Evolutionary conservation across 2,113 vertebrate genomes (phyloP).

Genomic region (Sylvilagus bachmani): DNA sequence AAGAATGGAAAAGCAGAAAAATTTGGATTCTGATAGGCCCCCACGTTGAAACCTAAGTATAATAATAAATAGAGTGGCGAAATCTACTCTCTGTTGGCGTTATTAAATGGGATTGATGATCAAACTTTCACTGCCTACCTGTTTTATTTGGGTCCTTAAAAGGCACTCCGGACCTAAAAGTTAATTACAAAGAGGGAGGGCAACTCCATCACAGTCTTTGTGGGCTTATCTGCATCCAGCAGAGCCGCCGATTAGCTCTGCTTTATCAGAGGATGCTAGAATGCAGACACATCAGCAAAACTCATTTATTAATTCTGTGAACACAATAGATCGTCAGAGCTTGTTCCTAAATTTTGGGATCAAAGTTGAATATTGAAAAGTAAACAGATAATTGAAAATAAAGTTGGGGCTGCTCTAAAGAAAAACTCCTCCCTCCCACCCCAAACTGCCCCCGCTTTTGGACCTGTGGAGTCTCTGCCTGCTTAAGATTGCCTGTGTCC

Average conservation of each 20-base stretch:
- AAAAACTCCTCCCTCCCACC: not conserved
- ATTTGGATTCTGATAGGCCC: not conserved
- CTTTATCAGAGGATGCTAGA: constrained; percentile 57
- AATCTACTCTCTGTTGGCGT: not conserved
- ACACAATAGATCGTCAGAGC: constrained; percentile 52
- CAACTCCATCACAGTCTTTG: constrained; percentile 15
- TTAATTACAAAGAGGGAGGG: constrained; percentile 57
- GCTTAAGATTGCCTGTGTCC: not conserved
- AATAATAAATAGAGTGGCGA: not conserved
- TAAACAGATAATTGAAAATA: constrained; percentile 39
- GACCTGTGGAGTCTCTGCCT: not conserved
- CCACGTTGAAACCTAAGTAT: not conserved
- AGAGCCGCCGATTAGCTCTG: not conserved
- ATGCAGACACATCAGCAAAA: constrained; percentile 19
- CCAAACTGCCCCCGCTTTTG: not conserved
- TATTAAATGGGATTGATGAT: constrained; percentile 6
- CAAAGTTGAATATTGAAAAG: constrained; percentile 64
- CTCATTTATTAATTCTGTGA: constrained; percentile 57
- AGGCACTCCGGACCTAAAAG: constrained; percentile 40
- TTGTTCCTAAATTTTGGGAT: constrained; percentile 43
- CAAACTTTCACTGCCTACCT: not conserved
- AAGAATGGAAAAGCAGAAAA: not conserved
- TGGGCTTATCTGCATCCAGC: constrained; percentile 48
- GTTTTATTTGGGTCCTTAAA: constrained; percentile 46
- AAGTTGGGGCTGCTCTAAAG: not conserved